phyloP scores from a whole-genome alignment of 2,888 invertebrate species.

The Seira musarum region DNA sequence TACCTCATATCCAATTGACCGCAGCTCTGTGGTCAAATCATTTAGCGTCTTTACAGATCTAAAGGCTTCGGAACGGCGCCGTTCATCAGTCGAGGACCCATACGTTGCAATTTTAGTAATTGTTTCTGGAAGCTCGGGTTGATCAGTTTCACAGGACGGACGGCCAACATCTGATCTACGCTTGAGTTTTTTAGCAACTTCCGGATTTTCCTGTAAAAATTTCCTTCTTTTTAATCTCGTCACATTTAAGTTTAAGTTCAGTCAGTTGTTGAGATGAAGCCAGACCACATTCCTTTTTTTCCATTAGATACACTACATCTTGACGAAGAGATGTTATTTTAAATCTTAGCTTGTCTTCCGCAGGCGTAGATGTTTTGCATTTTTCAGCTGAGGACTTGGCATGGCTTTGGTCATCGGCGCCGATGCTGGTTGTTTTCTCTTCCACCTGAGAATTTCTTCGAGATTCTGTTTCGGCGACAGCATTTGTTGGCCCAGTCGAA shows the following conservation, averaged over 20 bases:
- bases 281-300: neutral
- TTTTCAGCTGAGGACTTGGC: too few relatives aligned
- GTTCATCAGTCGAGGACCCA: slow-evolving; percentile 67
- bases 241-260: neutral
- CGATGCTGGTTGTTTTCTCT: neutral
- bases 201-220: slow-evolving; percentile 26
- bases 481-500: neutral
- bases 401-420: neutral
- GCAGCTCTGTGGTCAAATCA: slow-evolving; percentile 18
- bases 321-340: neutral
- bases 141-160: slow-evolving; percentile 61
- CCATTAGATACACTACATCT: neutral
- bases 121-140: slow-evolving; percentile 70
- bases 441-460: too few relatives aligned
- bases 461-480: neutral
- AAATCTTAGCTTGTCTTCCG: neutral
- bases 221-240: neutral
- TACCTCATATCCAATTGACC: neutral
- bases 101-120: slow-evolving; percentile 70
- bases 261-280: neutral
- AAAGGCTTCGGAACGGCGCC: slow-evolving; percentile 51
- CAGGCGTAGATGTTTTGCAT: neutral
- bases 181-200: slow-evolving; percentile 20
- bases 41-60: slow-evolving; percentile 44
- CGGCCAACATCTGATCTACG: slow-evolving; percentile 8